Evolutionary conservation across 2,888 invertebrate genomes (phyloP).

Genomic region (Pherbina coryleti): DNA sequence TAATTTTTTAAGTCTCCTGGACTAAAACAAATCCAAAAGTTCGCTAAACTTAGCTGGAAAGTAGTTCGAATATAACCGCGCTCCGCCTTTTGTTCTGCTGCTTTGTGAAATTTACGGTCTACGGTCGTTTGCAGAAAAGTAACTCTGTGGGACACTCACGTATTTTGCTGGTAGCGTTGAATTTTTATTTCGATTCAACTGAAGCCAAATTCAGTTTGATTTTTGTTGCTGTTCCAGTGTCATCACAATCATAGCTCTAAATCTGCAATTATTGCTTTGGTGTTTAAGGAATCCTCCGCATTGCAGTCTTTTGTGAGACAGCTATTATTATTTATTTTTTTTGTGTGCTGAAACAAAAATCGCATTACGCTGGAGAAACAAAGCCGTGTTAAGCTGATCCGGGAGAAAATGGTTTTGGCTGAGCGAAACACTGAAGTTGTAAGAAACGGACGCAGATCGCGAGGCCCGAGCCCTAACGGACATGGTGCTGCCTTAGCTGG

Average conservation of each 20-base stretch:
- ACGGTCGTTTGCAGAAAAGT: constrained; percentile 48
- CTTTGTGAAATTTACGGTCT: constrained; percentile 41
- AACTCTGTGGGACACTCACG: constrained; percentile 49
- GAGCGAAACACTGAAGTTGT: constrained; percentile 87
- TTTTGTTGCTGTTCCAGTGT: constrained; percentile 41
- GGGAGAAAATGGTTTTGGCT: constrained; percentile 84
- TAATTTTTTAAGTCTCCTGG: not conserved
- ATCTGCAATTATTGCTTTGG: constrained; percentile 32
- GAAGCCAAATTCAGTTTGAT: constrained; percentile 23
- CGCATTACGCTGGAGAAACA: constrained; percentile 59
- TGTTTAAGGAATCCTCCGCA: not conserved
- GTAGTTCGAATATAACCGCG: not conserved
- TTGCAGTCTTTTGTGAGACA: not conserved
- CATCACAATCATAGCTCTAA: constrained; percentile 39
- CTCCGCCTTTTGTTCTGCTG: constrained; percentile 9
- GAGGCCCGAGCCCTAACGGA: constrained; percentile 91
- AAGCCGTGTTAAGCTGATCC: constrained; percentile 64
- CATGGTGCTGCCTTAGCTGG: constrained; percentile 69
- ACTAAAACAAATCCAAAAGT: not conserved
- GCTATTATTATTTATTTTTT: not conserved
- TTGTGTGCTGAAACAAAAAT: constrained; percentile 15
- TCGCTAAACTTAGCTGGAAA: not conserved
- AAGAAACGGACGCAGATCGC: constrained; percentile 88
- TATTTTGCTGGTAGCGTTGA: constrained; percentile 52
- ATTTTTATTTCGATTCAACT: constrained; percentile 42